phyloP scores from a whole-genome alignment of 2,797 vertebrate species.

The Hoplostethus mediterraneus region DNA sequence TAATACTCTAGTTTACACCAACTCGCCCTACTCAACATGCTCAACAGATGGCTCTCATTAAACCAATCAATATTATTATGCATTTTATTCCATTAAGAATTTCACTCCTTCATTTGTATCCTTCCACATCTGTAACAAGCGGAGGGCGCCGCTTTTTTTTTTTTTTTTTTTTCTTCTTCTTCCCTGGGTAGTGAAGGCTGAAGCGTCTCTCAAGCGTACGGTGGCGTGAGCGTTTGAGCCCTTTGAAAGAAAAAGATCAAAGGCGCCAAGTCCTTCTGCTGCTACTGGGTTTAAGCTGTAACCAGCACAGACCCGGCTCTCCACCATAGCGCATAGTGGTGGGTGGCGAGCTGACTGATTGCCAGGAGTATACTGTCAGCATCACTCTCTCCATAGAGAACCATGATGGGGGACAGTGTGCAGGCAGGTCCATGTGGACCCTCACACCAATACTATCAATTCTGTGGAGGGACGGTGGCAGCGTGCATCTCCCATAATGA shows the following conservation, averaged over 20 bases:
- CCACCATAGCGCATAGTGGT: slow-evolving; percentile 82
- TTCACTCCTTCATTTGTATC: slow-evolving; percentile 61
- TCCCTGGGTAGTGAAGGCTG: slow-evolving; percentile 69
- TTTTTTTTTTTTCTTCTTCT: slow-evolving; percentile 43
- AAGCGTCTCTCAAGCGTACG: slow-evolving; percentile 80
- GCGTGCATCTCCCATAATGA: slow-evolving; percentile 63
- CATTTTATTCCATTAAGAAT: slow-evolving; percentile 54
- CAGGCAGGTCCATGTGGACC: slow-evolving; percentile 54
- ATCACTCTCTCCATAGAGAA: slow-evolving; percentile 70
- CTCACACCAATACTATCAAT: slow-evolving; percentile 49
- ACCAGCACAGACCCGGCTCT: slow-evolving; percentile 69
- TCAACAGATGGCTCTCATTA: slow-evolving; percentile 71
- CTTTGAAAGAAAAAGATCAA: slow-evolving; percentile 85
- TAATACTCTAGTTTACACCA: slow-evolving; percentile 72
- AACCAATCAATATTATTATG: slow-evolving; percentile 59
- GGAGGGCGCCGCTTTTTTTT: slow-evolving; percentile 48
- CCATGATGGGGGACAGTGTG: slow-evolving; percentile 70
- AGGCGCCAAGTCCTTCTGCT: slow-evolving; percentile 75
- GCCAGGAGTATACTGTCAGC: slow-evolving; percentile 80
- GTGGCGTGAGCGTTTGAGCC: slow-evolving; percentile 79
- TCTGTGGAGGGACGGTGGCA: slow-evolving; percentile 42
- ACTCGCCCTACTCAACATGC: slow-evolving; percentile 40
- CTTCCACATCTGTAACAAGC: slow-evolving; percentile 68
- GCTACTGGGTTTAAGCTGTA: slow-evolving; percentile 80
- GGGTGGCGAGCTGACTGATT: slow-evolving; percentile 86